Evolutionary conservation across 2,113 vertebrate genomes (phyloP).

Genomic region (Canis aureus): DNA sequence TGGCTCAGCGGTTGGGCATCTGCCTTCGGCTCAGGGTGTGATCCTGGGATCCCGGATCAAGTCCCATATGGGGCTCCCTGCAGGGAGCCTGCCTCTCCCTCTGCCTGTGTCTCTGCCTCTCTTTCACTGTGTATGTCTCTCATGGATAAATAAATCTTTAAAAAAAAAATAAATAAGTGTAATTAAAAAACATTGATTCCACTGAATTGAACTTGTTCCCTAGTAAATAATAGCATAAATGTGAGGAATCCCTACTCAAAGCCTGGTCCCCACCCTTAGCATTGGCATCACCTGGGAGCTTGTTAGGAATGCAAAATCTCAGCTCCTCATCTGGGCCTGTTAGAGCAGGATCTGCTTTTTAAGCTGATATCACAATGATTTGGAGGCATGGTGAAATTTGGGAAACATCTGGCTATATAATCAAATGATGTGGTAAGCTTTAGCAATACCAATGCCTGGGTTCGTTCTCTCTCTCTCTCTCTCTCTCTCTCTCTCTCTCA

Average conservation of each 20-base stretch:
- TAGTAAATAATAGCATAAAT: neutral
- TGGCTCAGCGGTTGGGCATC: too few relatives aligned
- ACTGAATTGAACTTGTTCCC: neutral
- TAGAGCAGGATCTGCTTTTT: neutral
- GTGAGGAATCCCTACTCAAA: neutral
- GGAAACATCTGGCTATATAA: neutral
- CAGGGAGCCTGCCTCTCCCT: too few relatives aligned
- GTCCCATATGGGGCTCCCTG: too few relatives aligned
- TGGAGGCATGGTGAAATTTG: neutral
- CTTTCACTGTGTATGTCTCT: too few relatives aligned
- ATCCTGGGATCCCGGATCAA: too few relatives aligned
- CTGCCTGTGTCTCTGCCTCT: too few relatives aligned
- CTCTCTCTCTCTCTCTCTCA: neutral
- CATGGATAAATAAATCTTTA: too few relatives aligned
- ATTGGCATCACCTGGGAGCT: neutral
- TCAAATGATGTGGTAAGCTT: neutral
- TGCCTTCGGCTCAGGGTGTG: too few relatives aligned
- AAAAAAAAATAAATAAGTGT: neutral
- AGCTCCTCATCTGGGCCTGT: neutral
- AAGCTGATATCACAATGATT: neutral
- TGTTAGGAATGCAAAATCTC: neutral
- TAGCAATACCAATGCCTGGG: rapidly evolving
- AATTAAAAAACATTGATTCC: neutral
- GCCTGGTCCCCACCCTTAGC: neutral
- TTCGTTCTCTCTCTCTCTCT: too few relatives aligned